These are phyloP conservation scores for Phocoena phocoena DNA, from an alignment of 2,113 vertebrate species.

Conservation along the genomic window DNA sequence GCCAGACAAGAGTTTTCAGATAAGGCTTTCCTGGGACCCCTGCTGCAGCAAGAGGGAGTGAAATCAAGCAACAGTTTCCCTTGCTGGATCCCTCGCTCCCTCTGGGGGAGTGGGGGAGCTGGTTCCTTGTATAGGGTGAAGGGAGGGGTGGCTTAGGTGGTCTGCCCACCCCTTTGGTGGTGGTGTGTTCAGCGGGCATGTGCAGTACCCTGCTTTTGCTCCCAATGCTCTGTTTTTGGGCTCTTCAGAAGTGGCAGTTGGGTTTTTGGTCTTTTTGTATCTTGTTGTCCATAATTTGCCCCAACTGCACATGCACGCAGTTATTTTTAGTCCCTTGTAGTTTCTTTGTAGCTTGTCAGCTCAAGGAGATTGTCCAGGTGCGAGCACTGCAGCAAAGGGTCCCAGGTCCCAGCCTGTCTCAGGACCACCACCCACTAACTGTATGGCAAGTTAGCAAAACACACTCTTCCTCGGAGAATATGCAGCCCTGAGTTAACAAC, in stretches of 20 bases:
- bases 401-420: background rate
- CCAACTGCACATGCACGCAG: too few relatives aligned
- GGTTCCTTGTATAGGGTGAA: background rate
- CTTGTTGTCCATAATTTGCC: background rate
- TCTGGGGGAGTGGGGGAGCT: background rate
- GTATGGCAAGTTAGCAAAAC: background rate
- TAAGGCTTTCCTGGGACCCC: background rate
- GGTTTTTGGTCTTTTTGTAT: background rate
- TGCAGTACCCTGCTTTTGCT: background rate
- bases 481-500: background rate
- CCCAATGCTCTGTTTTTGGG: background rate
- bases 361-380: background rate
- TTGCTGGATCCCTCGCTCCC: background rate
- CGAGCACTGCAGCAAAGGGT: background rate
- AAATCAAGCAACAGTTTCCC: background rate
- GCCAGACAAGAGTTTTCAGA: background rate
- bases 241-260: background rate
- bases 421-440: background rate
- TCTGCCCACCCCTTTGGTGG: background rate
- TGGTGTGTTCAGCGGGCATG: background rate
- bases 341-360: background rate
- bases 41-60: background rate
- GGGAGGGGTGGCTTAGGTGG: background rate
- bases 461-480: background rate
- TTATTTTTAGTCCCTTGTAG: background rate